Evolutionary conservation across 2,797 vertebrate species (phyloP).

Genomic region (Rhinatrema bivittatum): DNA sequence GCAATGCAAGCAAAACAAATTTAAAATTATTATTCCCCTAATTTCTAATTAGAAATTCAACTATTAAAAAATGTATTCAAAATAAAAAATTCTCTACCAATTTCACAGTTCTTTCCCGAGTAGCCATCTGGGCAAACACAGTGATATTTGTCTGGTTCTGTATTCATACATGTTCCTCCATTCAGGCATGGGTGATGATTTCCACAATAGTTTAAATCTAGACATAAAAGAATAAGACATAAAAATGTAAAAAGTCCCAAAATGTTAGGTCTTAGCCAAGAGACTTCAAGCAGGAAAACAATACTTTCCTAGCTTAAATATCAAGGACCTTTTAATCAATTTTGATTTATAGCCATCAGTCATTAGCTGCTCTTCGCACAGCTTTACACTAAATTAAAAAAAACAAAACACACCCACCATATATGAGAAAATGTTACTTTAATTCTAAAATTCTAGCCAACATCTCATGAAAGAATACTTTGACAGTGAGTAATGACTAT

Average conservation of each 20-base stretch:
- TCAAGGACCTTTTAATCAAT: background rate
- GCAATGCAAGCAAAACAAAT: too few species aligned
- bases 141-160: conserved; percentile 82
- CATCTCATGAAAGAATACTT: conserved; percentile 2
- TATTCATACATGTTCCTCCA: conserved; percentile 87
- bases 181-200: conserved; percentile 85
- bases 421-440: too few species aligned
- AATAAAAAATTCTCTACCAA: too few species aligned
- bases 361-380: background rate
- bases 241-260: background rate
- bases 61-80: too few species aligned
- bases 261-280: background rate
- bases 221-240: conserved; percentile 2
- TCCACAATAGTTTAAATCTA: conserved; percentile 96
- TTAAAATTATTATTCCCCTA: too few species aligned
- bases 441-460: background rate
- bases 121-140: conserved; percentile 86
- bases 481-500: too few species aligned
- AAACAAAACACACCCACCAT: too few species aligned
- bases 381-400: background rate
- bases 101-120: conserved; percentile 89
- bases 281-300: background rate
- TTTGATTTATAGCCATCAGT: background rate
- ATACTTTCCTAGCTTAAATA: background rate
- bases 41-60: too few species aligned